Evolutionary conservation across 2,113 vertebrate genomes (phyloP).

Genomic region (Felis catus): F.catus_Fca126_mat1.0 CM031415.1:195980001-195980500

Average conservation of each 20-base stretch:
- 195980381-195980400: not conserved
- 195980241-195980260: not conserved
- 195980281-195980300: not conserved
- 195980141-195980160: constrained; percentile 77
- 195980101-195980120: constrained; percentile 76
- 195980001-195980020: constrained; percentile 72
- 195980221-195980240: not conserved
- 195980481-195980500: not conserved
- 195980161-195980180: constrained; percentile 76
- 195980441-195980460: not conserved
- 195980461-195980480: not conserved
- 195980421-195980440: not conserved
- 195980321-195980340: not conserved
- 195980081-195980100: constrained; percentile 73
- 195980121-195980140: constrained; percentile 71
- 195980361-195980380: not conserved
- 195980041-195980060: not conserved
- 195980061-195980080: constrained; percentile 67
- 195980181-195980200: constrained; percentile 72
- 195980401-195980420: not conserved
- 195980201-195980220: not conserved
- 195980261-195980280: not conserved
- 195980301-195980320: not conserved
- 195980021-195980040: constrained; percentile 77
- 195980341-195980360: accelerated